phyloP scores from a whole-genome alignment of 2,113 vertebrate species.

The Nansenia antarctica region DNA sequence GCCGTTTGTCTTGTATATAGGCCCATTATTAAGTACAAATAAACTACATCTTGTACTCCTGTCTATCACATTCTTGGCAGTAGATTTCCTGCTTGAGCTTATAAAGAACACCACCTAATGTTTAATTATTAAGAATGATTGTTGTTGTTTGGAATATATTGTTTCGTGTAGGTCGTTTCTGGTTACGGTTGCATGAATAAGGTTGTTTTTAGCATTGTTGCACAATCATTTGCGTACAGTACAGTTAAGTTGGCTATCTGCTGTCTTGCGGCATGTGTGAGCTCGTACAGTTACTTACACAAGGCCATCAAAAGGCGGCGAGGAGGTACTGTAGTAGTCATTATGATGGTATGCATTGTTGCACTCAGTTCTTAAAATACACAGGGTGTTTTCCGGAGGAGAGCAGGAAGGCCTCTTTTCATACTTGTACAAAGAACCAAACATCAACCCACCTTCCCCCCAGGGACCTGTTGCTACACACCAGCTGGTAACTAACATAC shows the following conservation, averaged over 20 bases:
- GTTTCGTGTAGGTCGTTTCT: too few species aligned
- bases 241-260: slow-evolving; percentile 8
- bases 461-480: slow-evolving; percentile 32
- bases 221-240: neutral
- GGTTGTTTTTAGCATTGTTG: neutral
- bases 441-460: slow-evolving; percentile 49
- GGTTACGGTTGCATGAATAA: too few species aligned
- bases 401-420: slow-evolving; percentile 36
- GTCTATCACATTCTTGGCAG: too few species aligned
- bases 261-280: slow-evolving; percentile 48
- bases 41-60: too few species aligned
- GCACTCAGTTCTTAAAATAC: slow-evolving; percentile 57
- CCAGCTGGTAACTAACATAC: slow-evolving; percentile 50
- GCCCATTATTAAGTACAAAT: too few species aligned
- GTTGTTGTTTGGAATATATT: too few species aligned
- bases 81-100: too few species aligned
- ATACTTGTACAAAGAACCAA: slow-evolving; percentile 38
- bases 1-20: too few species aligned
- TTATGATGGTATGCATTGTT: slow-evolving; percentile 30
- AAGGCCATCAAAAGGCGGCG: neutral
- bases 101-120: too few species aligned
- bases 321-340: slow-evolving; percentile 19
- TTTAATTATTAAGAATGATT: too few species aligned
- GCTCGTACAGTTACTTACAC: slow-evolving; percentile 35
- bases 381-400: slow-evolving; percentile 53